These are phyloP conservation scores for Thumatha senex DNA, from an alignment of 2,888 invertebrate species.

Conservation along the genomic window DNA sequence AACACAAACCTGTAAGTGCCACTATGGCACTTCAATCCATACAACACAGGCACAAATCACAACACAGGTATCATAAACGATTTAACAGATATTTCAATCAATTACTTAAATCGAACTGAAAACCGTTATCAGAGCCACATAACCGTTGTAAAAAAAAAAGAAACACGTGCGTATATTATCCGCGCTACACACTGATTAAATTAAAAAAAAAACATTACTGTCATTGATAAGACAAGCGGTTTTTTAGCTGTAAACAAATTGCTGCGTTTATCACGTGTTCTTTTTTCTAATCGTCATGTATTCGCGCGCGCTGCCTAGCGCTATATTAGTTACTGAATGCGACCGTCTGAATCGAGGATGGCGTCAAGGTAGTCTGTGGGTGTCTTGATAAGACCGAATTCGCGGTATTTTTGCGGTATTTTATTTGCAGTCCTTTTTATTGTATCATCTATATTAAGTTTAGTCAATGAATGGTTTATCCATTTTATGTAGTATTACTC, in stretches of 20 bases:
- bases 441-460: constrained; percentile 2
- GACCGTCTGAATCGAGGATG: constrained; percentile 30
- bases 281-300: constrained; percentile 25
- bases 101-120: constrained; percentile 25
- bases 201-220: constrained; percentile 14
- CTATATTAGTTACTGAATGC: constrained; percentile 39
- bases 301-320: constrained; percentile 42
- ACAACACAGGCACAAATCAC: constrained; percentile 32
- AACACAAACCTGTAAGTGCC: constrained; percentile 36
- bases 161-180: constrained; percentile 34
- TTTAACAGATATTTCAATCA: constrained; percentile 29
- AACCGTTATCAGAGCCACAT: constrained; percentile 19
- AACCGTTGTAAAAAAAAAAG: constrained; percentile 25
- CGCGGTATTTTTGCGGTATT: constrained; percentile 27
- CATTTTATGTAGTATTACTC: background rate
- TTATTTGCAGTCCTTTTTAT: constrained; percentile 17
- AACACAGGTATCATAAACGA: constrained; percentile 22
- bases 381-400: constrained; percentile 39
- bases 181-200: constrained; percentile 38
- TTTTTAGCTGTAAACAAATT: constrained; percentile 26
- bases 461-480: background rate
- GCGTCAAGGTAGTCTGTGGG: constrained; percentile 44
- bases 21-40: constrained; percentile 38
- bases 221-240: constrained; percentile 31
- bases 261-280: constrained; percentile 34